Evolutionary conservation across 2,888 invertebrate species (phyloP).

Genomic region (Epiblema foenella): DNA sequence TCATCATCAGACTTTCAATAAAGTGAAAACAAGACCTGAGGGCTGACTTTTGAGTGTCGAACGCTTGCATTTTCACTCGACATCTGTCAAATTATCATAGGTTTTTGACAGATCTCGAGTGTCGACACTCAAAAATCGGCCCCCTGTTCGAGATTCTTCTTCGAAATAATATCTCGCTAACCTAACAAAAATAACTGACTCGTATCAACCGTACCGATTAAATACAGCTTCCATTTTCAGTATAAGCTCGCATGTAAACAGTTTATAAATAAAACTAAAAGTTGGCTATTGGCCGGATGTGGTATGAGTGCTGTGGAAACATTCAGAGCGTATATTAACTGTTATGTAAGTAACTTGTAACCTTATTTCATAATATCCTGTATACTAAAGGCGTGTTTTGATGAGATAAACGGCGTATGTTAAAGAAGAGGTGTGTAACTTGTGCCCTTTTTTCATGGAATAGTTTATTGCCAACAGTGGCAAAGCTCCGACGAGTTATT

Average conservation of each 20-base stretch:
- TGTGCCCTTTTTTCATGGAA: background rate
- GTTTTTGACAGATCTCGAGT: no score
- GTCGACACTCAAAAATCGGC: no score
- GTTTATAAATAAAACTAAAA: constrained; percentile 26
- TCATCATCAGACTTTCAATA: no score
- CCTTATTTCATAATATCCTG: background rate
- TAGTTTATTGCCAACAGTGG: background rate
- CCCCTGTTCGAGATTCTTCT: no score
- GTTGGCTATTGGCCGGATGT: constrained; percentile 20
- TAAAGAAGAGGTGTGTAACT: background rate
- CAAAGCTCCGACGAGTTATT: constrained; percentile 11
- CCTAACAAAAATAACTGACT: background rate
- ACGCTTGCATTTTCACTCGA: no score
- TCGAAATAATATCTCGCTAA: no score
- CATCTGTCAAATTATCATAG: no score
- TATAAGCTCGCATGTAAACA: constrained; percentile 4
- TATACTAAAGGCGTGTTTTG: background rate
- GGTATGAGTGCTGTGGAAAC: constrained; percentile 17
- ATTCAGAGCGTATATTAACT: background rate
- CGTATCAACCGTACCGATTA: background rate
- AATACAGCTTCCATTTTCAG: background rate
- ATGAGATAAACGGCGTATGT: background rate
- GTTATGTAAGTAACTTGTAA: background rate
- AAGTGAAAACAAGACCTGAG: no score
- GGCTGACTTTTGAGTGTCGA: no score